Base-by-base conservation (phyloP, 2,113 vertebrate species). In the Bathybates hornii region DNA sequence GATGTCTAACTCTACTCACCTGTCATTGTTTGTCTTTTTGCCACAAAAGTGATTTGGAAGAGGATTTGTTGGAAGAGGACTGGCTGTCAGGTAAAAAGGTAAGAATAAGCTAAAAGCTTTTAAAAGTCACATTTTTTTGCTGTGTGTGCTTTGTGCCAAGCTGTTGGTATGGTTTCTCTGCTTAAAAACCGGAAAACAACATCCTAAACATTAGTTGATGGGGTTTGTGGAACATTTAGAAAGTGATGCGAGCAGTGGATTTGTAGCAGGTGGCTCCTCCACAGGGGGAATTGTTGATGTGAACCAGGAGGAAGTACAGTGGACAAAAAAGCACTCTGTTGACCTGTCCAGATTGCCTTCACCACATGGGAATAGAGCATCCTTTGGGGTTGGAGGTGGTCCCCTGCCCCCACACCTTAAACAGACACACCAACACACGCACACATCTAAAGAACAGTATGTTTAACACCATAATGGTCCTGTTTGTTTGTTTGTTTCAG, bases 11-110 rank as follows among this genome's bases (percentile, higher is more conserved):
- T 80, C 5, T 3, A 6, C 34, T 86, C 32, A 90, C 29, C 4
- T 84, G 12, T 43, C 85, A 36, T 43, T 81, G 4, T 2, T 59
- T 86, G 2, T 71, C 56, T 80, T 89, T 34, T 89, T 32, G 95
- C 4, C 93, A 87, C 54, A 6, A 80, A 85, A 99, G 99, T 95
- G 99, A 99, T 94, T 96, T 99, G 80, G 99, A 99, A 94, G 98
- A 98, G 80, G 98, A 99, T 87, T 97, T 99, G 89, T 97, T 99
- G 85, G 97, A 97, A 91, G 99, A 99, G 84, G 98, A 99, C 93
- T 97, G 98, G 93, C 94, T 98, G 5, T 94, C 97, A 84, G 96
- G 96, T 81, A 99, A 99, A 97, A 99, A 99, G 97, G 99, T 99
- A 96, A 97, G 95, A 87, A 43, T 34, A 84, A 88, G 76, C 13